These are phyloP conservation scores for Drosophila paracracens DNA, from an alignment of 2,888 invertebrate genomes.

Conservation along the genomic window DNA sequence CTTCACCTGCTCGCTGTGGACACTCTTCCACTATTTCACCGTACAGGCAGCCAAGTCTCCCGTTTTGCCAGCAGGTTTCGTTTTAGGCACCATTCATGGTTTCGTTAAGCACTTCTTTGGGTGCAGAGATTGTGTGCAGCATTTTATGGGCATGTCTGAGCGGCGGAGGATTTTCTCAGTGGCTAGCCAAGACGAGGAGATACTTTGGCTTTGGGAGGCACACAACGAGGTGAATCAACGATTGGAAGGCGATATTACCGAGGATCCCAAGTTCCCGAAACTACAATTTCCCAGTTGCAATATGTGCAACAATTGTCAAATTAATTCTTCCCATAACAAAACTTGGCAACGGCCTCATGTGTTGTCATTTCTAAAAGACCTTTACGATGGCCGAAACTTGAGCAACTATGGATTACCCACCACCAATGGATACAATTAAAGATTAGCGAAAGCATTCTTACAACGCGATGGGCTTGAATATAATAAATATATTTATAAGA, in stretches of 20 bases:
- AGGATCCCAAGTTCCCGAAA: slow-evolving; percentile 90
- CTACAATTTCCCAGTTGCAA: slow-evolving; percentile 42
- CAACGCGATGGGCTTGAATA: neutral
- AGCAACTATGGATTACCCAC: slow-evolving; percentile 69
- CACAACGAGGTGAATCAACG: slow-evolving; percentile 96
- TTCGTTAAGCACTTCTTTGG: slow-evolving; percentile 90
- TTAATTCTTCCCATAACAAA: neutral
- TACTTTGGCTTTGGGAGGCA: slow-evolving; percentile 96
- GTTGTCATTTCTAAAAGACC: slow-evolving; percentile 43
- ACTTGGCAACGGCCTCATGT: slow-evolving; percentile 35
- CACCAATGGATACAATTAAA: slow-evolving; percentile 35
- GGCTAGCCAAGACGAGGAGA: slow-evolving; percentile 86
- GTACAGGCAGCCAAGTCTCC: slow-evolving; percentile 86
- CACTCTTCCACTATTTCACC: slow-evolving; percentile 94
- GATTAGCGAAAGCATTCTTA: too few species aligned
- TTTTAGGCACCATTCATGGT: slow-evolving; percentile 54
- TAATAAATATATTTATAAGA: neutral
- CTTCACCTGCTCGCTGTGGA: slow-evolving; percentile 97
- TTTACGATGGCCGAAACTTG: slow-evolving; percentile 46
- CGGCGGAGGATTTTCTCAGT: slow-evolving; percentile 31
- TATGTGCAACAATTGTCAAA: slow-evolving; percentile 35
- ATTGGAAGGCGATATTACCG: slow-evolving; percentile 92
- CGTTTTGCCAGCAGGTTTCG: slow-evolving; percentile 28
- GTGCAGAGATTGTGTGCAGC: slow-evolving; percentile 93
- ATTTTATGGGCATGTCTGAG: slow-evolving; percentile 89